Percentiles rank a stretch among this genome's conserved stretches.
Evolutionary conservation across 2,113 vertebrate species (phyloP).

Genomic region (Motacilla tschutschensis): DNA sequence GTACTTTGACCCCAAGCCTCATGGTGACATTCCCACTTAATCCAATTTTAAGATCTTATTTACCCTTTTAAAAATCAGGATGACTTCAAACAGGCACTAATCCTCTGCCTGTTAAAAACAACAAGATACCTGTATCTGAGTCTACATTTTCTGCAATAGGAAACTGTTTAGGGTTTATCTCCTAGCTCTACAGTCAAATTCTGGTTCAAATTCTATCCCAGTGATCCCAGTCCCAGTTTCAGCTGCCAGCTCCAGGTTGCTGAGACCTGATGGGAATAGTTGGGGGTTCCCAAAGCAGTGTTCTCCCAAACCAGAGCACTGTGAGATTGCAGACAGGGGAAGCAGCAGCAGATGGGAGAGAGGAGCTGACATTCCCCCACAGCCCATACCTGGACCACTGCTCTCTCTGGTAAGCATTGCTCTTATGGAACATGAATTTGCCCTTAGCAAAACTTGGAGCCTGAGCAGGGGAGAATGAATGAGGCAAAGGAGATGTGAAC

Average conservation of each 20-base stretch:
- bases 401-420: background rate
- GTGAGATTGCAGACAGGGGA: fast-evolving
- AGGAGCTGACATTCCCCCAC: background rate
- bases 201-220: background rate
- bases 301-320: background rate
- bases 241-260: background rate
- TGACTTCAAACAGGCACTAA: background rate
- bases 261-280: fast-evolving
- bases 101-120: background rate
- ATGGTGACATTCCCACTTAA: background rate
- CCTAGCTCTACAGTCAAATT: background rate
- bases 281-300: background rate
- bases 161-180: background rate
- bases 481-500: background rate
- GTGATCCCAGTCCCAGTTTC: background rate
- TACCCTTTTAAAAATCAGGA: background rate
- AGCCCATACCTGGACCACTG: background rate
- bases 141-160: background rate
- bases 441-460: background rate
- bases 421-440: background rate
- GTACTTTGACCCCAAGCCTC: background rate
- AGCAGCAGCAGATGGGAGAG: background rate
- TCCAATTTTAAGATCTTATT: background rate
- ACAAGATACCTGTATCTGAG: background rate
- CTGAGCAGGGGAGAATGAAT: fast-evolving